Percentiles rank a stretch among this genome's conserved stretches.
phyloP scores from a whole-genome alignment of 1,140 invertebrate species.

The Brachionus paranguensis region DNA sequence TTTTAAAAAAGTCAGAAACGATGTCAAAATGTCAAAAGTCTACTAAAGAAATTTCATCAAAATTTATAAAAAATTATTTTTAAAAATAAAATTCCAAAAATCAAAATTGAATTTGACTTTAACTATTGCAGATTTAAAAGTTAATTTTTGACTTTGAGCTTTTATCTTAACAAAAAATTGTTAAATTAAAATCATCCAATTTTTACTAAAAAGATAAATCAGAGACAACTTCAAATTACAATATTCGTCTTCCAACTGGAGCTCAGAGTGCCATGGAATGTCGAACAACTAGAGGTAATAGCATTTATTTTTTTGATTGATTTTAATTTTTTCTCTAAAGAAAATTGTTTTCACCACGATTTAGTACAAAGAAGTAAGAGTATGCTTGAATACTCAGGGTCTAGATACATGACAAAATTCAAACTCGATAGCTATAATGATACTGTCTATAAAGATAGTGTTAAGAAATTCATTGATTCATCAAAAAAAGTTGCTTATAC shows the following conservation, averaged over 20 bases:
- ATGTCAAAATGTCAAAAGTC: too few species aligned
- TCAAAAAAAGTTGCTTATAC: neutral
- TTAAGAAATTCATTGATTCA: neutral
- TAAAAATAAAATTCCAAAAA: too few species aligned
- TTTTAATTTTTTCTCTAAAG: neutral
- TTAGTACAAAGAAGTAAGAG: neutral
- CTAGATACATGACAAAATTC: neutral
- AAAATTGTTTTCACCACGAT: neutral
- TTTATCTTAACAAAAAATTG: neutral
- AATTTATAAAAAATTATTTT: too few species aligned
- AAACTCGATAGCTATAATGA: neutral
- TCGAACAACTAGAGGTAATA: neutral
- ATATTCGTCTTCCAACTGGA: neutral
- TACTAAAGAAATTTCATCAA: too few species aligned
- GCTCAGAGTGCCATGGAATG: neutral
- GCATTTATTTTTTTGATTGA: neutral
- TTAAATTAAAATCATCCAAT: too few species aligned
- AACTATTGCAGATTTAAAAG: too few species aligned
- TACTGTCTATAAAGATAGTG: neutral
- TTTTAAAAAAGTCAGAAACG: too few species aligned
- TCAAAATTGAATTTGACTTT: too few species aligned
- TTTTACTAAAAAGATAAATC: neutral
- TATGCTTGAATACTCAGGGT: neutral
- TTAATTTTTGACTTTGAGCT: too few species aligned
- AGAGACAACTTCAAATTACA: neutral